Percentiles rank a stretch among this genome's conserved stretches.
phyloP scores from a whole-genome alignment of 2,888 invertebrate species.

The Agapetus fuscipes region DNA sequence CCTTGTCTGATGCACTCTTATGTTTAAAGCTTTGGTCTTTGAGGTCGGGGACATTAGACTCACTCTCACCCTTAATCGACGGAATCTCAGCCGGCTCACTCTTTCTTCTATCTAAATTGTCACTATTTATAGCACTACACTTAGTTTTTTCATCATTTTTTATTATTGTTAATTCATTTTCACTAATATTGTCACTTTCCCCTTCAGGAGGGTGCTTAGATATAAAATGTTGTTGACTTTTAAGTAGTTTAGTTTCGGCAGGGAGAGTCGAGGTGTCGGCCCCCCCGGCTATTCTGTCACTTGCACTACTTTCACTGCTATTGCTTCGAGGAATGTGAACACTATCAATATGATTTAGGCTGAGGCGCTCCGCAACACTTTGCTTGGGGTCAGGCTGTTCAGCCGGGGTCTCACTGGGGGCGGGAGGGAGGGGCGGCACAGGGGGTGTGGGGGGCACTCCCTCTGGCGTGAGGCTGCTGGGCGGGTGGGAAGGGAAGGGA shows the following conservation, averaged over 20 bases:
- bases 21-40: conserved; percentile 19
- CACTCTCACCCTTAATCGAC: conserved; percentile 7
- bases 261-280: too few relatives aligned
- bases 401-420: conserved; percentile 24
- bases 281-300: too few relatives aligned
- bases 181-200: conserved; percentile 10
- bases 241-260: conserved; percentile 12
- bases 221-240: conserved; percentile 13
- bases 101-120: conserved; percentile 30
- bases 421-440: conserved; percentile 32
- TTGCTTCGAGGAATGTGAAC: conserved; percentile 20
- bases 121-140: conserved; percentile 24
- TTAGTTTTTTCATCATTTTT: conserved; percentile 24
- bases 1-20: conserved; percentile 14
- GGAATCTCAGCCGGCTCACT: conserved; percentile 15
- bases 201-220: conserved; percentile 10
- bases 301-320: conserved; percentile 12
- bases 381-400: conserved; percentile 22
- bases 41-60: conserved; percentile 12
- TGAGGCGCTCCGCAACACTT: conserved; percentile 5
- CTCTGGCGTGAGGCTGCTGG: conserved; percentile 31
- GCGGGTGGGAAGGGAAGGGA: conserved; percentile 71
- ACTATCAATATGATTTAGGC: conserved; percentile 11
- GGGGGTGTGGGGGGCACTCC: conserved; percentile 26
- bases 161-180: too few relatives aligned